Base-by-base conservation (phyloP, 2,888 invertebrate genomes). In the Encarsia formosa region DNA sequence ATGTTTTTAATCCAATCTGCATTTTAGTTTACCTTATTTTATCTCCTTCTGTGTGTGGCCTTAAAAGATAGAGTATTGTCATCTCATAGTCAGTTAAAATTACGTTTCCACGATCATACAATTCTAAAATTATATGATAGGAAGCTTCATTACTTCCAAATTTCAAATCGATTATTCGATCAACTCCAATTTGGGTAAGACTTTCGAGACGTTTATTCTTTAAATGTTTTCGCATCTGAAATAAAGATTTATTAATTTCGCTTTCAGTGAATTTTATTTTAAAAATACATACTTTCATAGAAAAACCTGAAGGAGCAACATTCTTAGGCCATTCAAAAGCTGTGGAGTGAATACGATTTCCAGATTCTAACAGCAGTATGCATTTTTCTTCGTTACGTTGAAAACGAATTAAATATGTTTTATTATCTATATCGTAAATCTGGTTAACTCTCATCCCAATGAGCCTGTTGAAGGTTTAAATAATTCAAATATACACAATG, bases 301-400 rank as follows among this genome's bases (percentile, higher is more conserved):
- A 90, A 71, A 98, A 98, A 1, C 95, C 93, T 0, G 94, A 95
- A 1, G 93, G 97, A 5, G 89, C 90, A 34, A 86, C 82, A 80
- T 94, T 95, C 77, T 99, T 99, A 0, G 98, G 97, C 98, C 99
- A 99, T 70, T 98, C 97, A 76, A 93, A 99, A 32, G 83, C 87
- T 11, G 99, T 99, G 5, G 87, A 87, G 70, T 99, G 99, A 54
- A 99, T 86, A 53, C 97, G 79, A 62, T 85, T 88, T 0, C 96
- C 99, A 0, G 97, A 98, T 77, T 99, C 99, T 26, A 99, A 75
- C 6, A 99, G 75, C 24, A 99, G 76, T 9, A 96, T 83, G 45
- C 81, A 81, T 77, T 99, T 99, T 65, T 89, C 85, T 68, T 95
- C 94, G 0, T 86, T 86, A 56, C 88, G 83, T 71, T 87, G 90